Evolutionary conservation across 2,113 vertebrate genomes (phyloP).

Genomic region (Tragelaphus scriptus): DNA sequence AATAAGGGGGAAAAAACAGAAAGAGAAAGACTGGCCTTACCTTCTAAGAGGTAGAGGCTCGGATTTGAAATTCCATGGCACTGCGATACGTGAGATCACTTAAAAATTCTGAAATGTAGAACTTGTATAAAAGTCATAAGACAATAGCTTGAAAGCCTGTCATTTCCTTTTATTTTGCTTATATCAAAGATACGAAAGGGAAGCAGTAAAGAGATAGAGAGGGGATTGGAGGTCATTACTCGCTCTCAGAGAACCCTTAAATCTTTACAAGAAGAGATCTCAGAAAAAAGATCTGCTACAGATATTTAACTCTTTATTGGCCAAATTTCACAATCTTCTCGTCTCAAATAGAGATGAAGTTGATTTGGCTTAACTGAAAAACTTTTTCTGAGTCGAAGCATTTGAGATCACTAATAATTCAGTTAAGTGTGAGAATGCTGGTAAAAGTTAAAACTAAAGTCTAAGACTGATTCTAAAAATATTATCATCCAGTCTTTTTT

Average conservation of each 20-base stretch:
- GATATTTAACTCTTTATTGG: constrained; percentile 39
- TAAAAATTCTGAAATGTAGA: constrained; percentile 55
- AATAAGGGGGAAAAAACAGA: background rate
- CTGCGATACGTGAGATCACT: constrained; percentile 59
- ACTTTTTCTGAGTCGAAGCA: background rate
- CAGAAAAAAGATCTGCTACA: background rate
- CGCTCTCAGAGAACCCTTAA: constrained; percentile 17
- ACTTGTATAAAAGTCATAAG: constrained; percentile 56
- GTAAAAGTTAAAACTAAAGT: background rate
- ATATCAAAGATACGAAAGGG: constrained; percentile 65
- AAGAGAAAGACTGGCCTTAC: constrained; percentile 36
- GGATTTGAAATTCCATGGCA: constrained; percentile 33
- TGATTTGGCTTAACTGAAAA: background rate
- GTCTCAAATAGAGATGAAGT: background rate
- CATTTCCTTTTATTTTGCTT: constrained; percentile 47
- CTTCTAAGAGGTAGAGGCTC: constrained; percentile 51
- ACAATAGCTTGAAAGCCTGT: constrained; percentile 72
- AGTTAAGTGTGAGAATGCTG: background rate
- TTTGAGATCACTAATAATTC: background rate
- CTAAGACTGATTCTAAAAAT: background rate
- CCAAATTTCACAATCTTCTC: background rate
- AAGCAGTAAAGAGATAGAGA: constrained; percentile 55
- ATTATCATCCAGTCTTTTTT: background rate
- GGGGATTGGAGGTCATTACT: constrained; percentile 47
- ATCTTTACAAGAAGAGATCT: background rate